Evolutionary conservation across 2,797 vertebrate genomes (phyloP).

Genomic region (Malurus leucopterus): DNA sequence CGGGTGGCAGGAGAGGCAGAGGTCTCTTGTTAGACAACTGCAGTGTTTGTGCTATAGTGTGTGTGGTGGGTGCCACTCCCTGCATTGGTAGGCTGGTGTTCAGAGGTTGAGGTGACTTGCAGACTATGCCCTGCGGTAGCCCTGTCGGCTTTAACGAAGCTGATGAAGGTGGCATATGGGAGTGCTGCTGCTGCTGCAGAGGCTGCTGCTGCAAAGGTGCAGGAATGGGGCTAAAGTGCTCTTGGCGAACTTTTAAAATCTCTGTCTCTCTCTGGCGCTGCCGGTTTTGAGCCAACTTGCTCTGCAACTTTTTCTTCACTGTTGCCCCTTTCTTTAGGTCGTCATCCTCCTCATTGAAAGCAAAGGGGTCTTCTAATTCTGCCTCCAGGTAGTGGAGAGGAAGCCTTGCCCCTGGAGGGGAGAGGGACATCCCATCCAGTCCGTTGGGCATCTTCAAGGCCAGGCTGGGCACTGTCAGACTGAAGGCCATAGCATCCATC

Average conservation of each 20-base stretch:
- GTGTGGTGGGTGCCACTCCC: slow-evolving; percentile 82
- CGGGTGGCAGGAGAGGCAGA: slow-evolving; percentile 75
- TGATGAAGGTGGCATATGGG: slow-evolving; percentile 76
- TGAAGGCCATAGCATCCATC: slow-evolving; percentile 94
- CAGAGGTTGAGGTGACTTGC: slow-evolving; percentile 94
- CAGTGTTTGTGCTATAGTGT: slow-evolving; percentile 84
- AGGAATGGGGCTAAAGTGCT: slow-evolving; percentile 94
- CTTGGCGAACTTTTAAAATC: slow-evolving; percentile 85
- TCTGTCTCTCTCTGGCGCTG: slow-evolving; percentile 84
- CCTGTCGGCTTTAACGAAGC: slow-evolving; percentile 72
- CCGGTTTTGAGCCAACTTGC: slow-evolving; percentile 89
- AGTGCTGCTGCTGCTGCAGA: slow-evolving; percentile 79
- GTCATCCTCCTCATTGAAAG: slow-evolving; percentile 93
- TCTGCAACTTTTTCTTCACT: slow-evolving; percentile 90
- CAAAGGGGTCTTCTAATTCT: slow-evolving; percentile 93
- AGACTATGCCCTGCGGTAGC: slow-evolving; percentile 88
- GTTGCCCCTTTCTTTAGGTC: slow-evolving; percentile 83
- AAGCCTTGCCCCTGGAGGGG: slow-evolving; percentile 88
- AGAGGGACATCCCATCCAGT: slow-evolving; percentile 89
- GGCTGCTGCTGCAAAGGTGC: slow-evolving; percentile 77
- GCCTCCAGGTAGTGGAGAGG: slow-evolving; percentile 85
- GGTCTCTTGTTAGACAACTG: slow-evolving; percentile 85
- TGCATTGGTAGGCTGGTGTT: slow-evolving; percentile 90
- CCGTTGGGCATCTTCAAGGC: slow-evolving; percentile 93
- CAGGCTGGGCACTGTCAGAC: slow-evolving; percentile 92